These are phyloP conservation scores for Syndactyla subalaris DNA, from an alignment of 2,797 vertebrate genomes.

Conservation along the genomic window DNA sequence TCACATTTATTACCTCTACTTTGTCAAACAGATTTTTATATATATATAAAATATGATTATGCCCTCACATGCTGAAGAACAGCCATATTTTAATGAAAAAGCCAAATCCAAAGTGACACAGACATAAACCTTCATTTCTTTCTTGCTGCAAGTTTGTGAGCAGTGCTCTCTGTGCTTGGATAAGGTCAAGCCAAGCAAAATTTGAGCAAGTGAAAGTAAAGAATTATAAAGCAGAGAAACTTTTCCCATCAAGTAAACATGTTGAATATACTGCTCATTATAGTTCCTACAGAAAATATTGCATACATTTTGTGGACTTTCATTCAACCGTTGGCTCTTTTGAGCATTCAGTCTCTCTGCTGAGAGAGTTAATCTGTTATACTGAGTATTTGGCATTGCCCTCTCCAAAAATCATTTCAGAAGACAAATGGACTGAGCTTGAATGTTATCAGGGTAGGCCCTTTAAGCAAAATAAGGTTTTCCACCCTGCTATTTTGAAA, in stretches of 20 bases:
- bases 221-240: background rate
- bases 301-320: background rate
- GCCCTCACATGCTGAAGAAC: background rate
- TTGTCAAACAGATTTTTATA: background rate
- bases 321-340: background rate
- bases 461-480: background rate
- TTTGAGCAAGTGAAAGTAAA: background rate
- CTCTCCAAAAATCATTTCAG: background rate
- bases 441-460: background rate
- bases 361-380: background rate
- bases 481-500: background rate
- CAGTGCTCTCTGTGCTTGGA: background rate
- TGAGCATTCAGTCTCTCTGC: background rate
- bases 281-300: background rate
- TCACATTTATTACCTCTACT: background rate
- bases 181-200: background rate
- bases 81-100: background rate
- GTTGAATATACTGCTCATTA: background rate
- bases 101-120: background rate
- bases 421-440: background rate
- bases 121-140: background rate
- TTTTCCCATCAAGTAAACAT: background rate
- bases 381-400: background rate
- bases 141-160: background rate
- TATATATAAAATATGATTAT: background rate